Conservation (phyloP, 2,113 vertebrate species). For the Scytalopus superciliaris region DNA sequence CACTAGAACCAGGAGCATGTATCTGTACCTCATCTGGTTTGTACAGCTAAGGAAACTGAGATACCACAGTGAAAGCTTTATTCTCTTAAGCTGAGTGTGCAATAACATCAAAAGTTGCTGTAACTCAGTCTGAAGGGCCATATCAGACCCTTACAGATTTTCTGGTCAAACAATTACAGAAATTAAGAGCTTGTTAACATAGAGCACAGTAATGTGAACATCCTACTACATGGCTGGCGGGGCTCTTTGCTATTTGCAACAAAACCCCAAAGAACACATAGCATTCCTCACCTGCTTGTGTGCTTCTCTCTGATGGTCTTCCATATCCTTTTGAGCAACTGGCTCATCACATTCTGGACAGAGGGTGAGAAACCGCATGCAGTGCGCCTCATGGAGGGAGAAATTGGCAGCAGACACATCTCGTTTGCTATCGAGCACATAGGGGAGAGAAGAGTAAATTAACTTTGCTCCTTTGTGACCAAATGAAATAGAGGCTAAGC, state of each 20-base stretch:
- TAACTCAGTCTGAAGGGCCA: background rate
- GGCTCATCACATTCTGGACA: constrained; percentile 76
- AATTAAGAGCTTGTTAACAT: background rate
- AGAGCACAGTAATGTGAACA: background rate
- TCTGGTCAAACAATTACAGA: background rate
- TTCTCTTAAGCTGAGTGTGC: background rate
- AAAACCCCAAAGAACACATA: background rate
- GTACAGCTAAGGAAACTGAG: background rate
- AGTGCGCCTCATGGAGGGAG: constrained; percentile 79
- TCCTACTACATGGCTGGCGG: background rate
- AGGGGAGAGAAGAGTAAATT: background rate
- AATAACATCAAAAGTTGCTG: background rate
- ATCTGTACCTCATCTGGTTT: background rate
- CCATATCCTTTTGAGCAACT: constrained; percentile 58
- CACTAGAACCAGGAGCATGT: background rate
- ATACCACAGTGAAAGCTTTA: background rate
- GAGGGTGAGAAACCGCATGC: constrained; percentile 73
- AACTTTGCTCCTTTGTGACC: background rate
- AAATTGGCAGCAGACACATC: constrained; percentile 75
- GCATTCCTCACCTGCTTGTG: constrained; percentile 75
- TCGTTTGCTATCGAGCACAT: constrained; percentile 67
- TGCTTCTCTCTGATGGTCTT: constrained; percentile 65
- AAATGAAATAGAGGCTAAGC: background rate
- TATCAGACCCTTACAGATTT: background rate
- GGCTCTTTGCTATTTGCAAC: background rate